Conservation (phyloP, 2,888 invertebrate genomes). For the Ganaspis brasiliensis region DNA sequence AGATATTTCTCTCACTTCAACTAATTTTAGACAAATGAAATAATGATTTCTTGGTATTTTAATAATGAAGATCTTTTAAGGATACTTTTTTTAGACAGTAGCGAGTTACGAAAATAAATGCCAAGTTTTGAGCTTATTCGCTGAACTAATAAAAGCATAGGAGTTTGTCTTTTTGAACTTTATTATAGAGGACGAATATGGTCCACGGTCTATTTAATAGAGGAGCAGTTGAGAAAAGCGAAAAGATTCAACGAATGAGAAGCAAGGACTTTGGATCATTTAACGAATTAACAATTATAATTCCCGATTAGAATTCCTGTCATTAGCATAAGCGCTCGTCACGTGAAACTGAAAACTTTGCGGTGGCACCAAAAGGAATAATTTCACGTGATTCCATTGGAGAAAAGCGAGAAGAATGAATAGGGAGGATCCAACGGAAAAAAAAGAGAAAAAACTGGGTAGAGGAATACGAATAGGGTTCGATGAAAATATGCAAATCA, state of each 20-base stretch:
- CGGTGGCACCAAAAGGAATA: conserved; percentile 68
- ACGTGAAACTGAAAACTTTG: conserved; percentile 72
- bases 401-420: conserved; percentile 8
- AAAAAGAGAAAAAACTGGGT: conserved; percentile 4
- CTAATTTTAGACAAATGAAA: no score
- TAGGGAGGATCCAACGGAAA: conserved; percentile 5
- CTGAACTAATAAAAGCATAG: conserved; percentile 16
- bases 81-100: no score
- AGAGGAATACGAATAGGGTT: conserved; percentile 34
- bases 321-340: conserved; percentile 76
- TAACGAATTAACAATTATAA: conserved; percentile 80
- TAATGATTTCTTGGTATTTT: no score
- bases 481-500: conserved; percentile 39
- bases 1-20: no score
- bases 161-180: conserved; percentile 10
- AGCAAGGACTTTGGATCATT: conserved; percentile 72
- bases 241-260: conserved; percentile 54
- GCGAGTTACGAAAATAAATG: conserved; percentile 13
- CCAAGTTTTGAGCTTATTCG: background rate
- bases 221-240: conserved; percentile 31
- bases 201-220: background rate
- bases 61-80: no score
- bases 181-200: conserved; percentile 18
- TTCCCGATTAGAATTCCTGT: conserved; percentile 74
- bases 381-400: conserved; percentile 57